A percentile compares a stretch with the other conserved stretches of the same genome.
Evolutionary conservation across 2,113 vertebrate species (phyloP).

Genomic region (Kryptolebias marmoratus): DNA sequence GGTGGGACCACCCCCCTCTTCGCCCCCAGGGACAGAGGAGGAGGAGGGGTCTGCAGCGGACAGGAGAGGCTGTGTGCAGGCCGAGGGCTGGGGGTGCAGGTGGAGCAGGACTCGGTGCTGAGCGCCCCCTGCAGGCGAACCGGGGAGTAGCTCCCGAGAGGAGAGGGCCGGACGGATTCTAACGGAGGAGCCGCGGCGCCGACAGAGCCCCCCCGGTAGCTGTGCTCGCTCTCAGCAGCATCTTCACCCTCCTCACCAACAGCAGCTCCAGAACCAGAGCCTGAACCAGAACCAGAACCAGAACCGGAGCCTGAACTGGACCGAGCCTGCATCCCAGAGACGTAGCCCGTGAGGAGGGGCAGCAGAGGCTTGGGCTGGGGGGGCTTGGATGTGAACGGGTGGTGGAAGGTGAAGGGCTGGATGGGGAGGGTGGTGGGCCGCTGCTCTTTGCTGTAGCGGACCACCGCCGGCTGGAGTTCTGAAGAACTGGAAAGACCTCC

Average conservation of each 20-base stretch:
- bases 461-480: constrained; percentile 81
- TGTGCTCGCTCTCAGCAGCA: constrained; percentile 75
- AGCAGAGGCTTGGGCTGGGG: constrained; percentile 83
- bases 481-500: constrained; percentile 78
- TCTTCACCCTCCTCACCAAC: constrained; percentile 63
- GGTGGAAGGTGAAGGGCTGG: constrained; percentile 97
- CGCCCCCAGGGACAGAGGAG: constrained; percentile 51
- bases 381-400: constrained; percentile 86
- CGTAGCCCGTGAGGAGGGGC: constrained; percentile 86
- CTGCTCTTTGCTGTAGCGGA: constrained; percentile 96
- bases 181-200: constrained; percentile 55
- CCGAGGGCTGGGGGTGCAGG: constrained; percentile 81
- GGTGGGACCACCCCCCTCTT: constrained; percentile 61
- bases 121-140: constrained; percentile 83
- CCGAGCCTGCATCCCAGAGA: constrained; percentile 87
- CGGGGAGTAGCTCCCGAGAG: constrained; percentile 94
- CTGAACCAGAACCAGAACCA: neutral
- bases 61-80: constrained; percentile 77
- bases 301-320: constrained; percentile 37
- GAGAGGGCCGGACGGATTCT: constrained; percentile 87
- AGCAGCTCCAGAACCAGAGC: constrained; percentile 42
- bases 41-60: constrained; percentile 55
- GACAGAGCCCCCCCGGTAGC: constrained; percentile 78
- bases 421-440: constrained; percentile 95
- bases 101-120: constrained; percentile 84